Evolutionary conservation across 2,888 invertebrate species (phyloP), one percentile per base, ranked within the genome.

Genomic region (Mythimna vitellina): DNA sequence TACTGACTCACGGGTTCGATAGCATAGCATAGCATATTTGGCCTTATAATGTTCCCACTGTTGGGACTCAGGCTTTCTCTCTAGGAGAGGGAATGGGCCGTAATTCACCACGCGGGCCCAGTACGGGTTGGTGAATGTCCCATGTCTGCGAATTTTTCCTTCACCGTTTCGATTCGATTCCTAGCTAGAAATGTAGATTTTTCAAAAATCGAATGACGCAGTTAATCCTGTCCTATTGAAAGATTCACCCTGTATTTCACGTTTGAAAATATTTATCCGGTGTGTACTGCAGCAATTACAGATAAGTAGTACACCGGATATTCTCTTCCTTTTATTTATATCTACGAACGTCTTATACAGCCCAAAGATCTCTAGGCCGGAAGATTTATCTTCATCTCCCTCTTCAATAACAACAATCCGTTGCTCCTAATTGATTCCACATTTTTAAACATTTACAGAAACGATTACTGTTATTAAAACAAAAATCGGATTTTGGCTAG

Each of bases 371-470:
- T 57, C 35, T 62, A 35, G 61, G 35, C 56, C 74, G 76, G 76
- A 80, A 73, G 56, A 62, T 62, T 46, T 65, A 74, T 80, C 56
- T 80, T 35, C 22, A 56, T 65, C 42, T 29, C 25, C 61, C 42
- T 53, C 32, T 53, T 35, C 10, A 65, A 57, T 29, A 80, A 65
- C 42, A 73, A 57, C 61, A 73, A 65, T 51, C 56, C n/a, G 74
- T 53, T 80, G 74, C 56, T 73, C 56, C 56, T 73, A 80, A 76
- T 76, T 73, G 56, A 73, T 73, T 62, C 56, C 29, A 80, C 56
- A 73, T 79, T 76, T 76, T 60, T 20, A 38, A 53, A 76, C 9
- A 65, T 80, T 73, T 65, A 76, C 64, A 51, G 61, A 51, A 65
- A 65, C 42, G 20, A 49, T 79, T 22, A 25, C 20, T 35, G 25